Evolutionary conservation across 2,888 invertebrate species (phyloP), one percentile per base, ranked within the genome.

Genomic region (Gasteruption jaculator): DNA sequence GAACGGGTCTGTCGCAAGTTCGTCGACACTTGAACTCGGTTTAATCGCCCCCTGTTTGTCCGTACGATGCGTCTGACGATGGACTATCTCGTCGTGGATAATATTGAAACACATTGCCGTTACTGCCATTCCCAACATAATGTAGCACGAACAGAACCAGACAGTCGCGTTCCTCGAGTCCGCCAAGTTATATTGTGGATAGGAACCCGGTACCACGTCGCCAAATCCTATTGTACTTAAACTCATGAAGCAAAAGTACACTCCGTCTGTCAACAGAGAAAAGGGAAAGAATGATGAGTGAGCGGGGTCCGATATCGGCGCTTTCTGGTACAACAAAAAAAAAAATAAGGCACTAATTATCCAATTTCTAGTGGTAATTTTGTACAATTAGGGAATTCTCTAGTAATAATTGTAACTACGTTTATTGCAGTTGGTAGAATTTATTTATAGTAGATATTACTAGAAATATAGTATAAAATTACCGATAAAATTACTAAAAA

Each of bases 191-290:
- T 74, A 54, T 70, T 75, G 67, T 60, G 79, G 66, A 71, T 79
- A 68, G 71, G 77, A 69, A 20, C 88, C 88, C 36, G 90, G 89
- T 52, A 89, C 78, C 73, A 90, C 81, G 64, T 89, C 89, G 46
- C 90, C 91, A 56, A 91, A 91, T 21, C 93, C 93, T 61, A 91
- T 91, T 11, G 92, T 92, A 60, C 89, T 91, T 63, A 94, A 77
- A 54, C 91, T 89, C 85, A 94, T 93, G 72, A 95, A 95, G 73
- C 93, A 94, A 73, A 94, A 95, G 73, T 90, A 95, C 61, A 65
- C 66, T 18, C 68, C 68, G 46, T 70, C 78, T 79, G 54, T n/a
- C 33, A 35, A 6, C 29, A 20, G 7, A 50, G 48, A 38, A n/a
- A n/a, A n/a, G n/a, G n/a, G n/a, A n/a, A n/a, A n/a, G n/a, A n/a